Conservation (phyloP, 2,888 invertebrate species). For the Tetragonisca angustula region DNA sequence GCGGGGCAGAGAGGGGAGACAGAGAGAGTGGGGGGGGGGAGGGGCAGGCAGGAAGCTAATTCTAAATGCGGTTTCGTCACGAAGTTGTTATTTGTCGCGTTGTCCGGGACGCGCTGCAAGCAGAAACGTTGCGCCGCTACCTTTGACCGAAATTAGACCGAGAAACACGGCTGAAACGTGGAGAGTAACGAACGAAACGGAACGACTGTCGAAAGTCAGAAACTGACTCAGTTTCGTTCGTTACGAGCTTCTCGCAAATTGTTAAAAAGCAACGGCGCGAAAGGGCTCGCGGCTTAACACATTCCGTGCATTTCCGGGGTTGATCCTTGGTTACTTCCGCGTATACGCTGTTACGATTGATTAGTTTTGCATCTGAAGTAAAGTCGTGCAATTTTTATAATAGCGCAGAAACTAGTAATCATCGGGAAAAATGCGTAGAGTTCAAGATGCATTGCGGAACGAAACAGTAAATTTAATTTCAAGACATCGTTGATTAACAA, state of each 20-base stretch:
- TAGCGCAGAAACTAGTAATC: too few species aligned
- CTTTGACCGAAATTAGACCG: conserved; percentile 17
- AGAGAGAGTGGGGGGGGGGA: not conserved
- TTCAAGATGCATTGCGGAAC: too few species aligned
- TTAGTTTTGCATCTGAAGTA: too few species aligned
- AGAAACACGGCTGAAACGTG: conserved; percentile 2
- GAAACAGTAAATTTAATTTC: too few species aligned
- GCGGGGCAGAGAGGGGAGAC: not conserved
- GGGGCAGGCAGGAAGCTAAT: not conserved
- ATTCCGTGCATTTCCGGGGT: too few species aligned
- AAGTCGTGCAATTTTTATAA: too few species aligned
- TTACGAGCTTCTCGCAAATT: not conserved
- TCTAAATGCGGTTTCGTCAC: conserved; percentile 3
- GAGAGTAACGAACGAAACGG: conserved; percentile 1
- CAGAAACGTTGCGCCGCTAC: not conserved
- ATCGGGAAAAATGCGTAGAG: too few species aligned
- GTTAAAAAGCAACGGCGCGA: too few species aligned
- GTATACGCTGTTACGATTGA: too few species aligned
- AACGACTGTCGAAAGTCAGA: not conserved
- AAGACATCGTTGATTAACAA: too few species aligned
- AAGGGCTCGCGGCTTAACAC: too few species aligned
- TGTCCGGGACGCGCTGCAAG: not conserved
- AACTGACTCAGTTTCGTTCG: not conserved
- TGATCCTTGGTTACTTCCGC: too few species aligned
- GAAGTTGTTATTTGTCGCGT: not conserved